Evolutionary conservation across 1,140 invertebrate species (phyloP).

Genomic region (Atta texana): DNA sequence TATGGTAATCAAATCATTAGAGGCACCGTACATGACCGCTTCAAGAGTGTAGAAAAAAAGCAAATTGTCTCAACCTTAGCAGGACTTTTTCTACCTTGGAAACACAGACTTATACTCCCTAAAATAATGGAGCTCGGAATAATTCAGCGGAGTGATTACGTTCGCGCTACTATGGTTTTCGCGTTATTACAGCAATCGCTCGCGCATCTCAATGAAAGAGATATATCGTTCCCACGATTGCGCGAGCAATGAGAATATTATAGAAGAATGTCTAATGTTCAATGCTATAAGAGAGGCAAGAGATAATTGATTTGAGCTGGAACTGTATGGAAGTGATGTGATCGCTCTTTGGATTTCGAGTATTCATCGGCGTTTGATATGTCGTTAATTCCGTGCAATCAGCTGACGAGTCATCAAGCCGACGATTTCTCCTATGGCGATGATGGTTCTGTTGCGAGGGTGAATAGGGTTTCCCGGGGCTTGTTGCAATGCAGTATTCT

Average conservation of each 20-base stretch:
- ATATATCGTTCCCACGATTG: conserved; percentile 40
- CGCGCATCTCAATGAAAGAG: conserved; percentile 39
- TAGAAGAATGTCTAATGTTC: conserved; percentile 13
- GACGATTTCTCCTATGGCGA: neutral
- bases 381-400: conserved; percentile 31
- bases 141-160: conserved; percentile 57
- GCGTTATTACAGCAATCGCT: conserved; percentile 50
- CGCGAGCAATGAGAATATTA: conserved; percentile 22
- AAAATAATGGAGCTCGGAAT: conserved; percentile 54
- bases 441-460: conserved; percentile 13
- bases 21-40: neutral
- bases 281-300: conserved; percentile 18
- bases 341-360: conserved; percentile 9
- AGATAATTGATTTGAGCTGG: conserved; percentile 25
- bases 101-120: conserved; percentile 32
- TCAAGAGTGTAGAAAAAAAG: conserved; percentile 32
- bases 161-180: conserved; percentile 41
- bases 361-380: neutral
- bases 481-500: conserved; percentile 6
- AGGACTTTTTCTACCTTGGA: neutral
- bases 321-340: neutral
- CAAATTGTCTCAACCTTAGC: conserved; percentile 36
- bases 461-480: conserved; percentile 35
- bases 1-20: conserved; percentile 23
- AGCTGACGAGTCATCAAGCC: conserved; percentile 18